Evolutionary conservation across 2,113 vertebrate genomes (phyloP), one percentile per base, ranked within the genome.

Genomic region (Stigmatopora argus): DNA sequence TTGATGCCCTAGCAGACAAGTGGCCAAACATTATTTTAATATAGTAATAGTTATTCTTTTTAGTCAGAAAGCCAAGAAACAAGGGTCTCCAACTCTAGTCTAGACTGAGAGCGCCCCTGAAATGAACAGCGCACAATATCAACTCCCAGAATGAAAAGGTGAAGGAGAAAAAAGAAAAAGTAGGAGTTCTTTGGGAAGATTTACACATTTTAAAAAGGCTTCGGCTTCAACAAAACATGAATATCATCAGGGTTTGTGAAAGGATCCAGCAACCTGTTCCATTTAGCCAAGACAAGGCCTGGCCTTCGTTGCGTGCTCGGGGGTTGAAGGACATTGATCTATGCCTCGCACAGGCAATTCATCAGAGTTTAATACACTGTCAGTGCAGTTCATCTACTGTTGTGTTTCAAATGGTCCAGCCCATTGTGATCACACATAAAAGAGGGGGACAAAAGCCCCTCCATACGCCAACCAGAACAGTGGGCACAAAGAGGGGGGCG

Each of bases 361-460:
- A 91, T 90, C 90, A 88, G 86, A 87, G 83, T 88, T 91, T 92
- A 92, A 91, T 91, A 91, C 90, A 91, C 91, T 91, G 89, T 91
- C 89, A 91, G 89, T 47, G 85, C 88, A 91, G 90, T 92, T 91
- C 89, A 91, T 92, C 91, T 88, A 90, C 86, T 85, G 89, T 89
- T 90, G 90, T 90, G 90, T 90, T 90, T 87, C 82, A 87, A 90
- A 91, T 79, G 78, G 89, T 77, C 83, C 53, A 47, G 80, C 69
- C 90, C 70, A 90, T 91, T 90, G 90, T 91, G 86, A 77, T 73
- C 64, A 69, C 85, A 89, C 83, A 90, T 92, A 88, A 90, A 90
- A 90, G 88, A 73, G 71, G 76, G 81, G 82, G 83, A 92, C 90
- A 91, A 90, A 89, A 81, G 85, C 78, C 76, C 81, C 85, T 90